Evolutionary conservation across 2,113 vertebrate genomes (phyloP).

Genomic region (Corydoras maculifer): DNA sequence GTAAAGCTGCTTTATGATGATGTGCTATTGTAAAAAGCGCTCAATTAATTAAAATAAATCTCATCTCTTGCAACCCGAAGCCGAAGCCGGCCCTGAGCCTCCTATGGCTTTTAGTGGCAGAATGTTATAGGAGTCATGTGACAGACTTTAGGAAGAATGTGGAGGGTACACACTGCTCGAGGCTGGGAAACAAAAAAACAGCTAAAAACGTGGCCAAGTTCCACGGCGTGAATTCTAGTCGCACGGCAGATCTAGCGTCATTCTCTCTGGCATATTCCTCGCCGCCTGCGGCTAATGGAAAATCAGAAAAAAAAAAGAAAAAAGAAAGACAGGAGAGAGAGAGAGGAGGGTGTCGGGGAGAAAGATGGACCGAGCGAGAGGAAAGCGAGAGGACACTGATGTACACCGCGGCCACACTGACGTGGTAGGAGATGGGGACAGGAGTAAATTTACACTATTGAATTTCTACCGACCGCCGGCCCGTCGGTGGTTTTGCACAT

Average conservation of each 20-base stretch:
- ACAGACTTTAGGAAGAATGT: conserved; percentile 25
- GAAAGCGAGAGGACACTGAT: conserved; percentile 26
- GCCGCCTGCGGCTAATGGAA: conserved; percentile 31
- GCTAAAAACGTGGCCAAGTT: conserved; percentile 34
- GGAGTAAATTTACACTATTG: conserved; percentile 39
- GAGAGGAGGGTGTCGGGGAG: background rate
- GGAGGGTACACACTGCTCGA: conserved; percentile 15
- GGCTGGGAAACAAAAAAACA: conserved; percentile 14
- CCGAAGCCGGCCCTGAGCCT: background rate
- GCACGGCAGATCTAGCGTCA: conserved; percentile 22
- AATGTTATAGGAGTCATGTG: conserved; percentile 26
- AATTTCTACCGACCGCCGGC: conserved; percentile 33
- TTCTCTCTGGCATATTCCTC: conserved; percentile 40
- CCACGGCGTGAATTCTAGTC: conserved; percentile 1
- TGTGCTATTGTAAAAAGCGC: too few species aligned
- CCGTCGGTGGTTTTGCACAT: conserved; percentile 36
- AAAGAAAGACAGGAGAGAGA: conserved; percentile 4
- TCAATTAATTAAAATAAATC: too few species aligned
- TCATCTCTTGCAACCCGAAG: background rate
- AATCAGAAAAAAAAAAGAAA: conserved; percentile 17
- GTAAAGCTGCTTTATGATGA: too few species aligned
- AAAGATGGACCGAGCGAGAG: conserved; percentile 15
- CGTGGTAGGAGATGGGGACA: conserved; percentile 5
- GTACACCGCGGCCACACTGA: conserved; percentile 35
- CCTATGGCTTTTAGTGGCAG: conserved; percentile 2